Conservation (phyloP, 2,113 vertebrate genomes). For the Notothenia rossii region DNA sequence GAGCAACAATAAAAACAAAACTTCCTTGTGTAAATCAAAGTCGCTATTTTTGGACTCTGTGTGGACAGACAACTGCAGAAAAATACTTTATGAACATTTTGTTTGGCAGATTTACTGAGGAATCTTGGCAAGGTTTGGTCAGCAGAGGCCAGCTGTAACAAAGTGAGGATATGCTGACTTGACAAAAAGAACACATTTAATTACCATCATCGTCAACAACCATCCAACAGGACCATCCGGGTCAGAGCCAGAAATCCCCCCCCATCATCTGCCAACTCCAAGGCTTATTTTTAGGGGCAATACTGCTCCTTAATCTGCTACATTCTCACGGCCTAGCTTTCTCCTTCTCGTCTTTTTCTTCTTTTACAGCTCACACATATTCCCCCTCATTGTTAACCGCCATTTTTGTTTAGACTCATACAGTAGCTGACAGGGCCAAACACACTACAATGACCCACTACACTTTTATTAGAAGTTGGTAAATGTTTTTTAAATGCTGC, state of each 20-base stretch:
- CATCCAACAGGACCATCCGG: constrained; percentile 80
- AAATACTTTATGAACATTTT: constrained; percentile 84
- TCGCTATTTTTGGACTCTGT: constrained; percentile 76
- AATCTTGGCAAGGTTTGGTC: constrained; percentile 90
- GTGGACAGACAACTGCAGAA: constrained; percentile 67
- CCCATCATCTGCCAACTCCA: constrained; percentile 81
- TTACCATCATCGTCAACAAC: constrained; percentile 83
- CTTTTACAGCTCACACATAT: constrained; percentile 14
- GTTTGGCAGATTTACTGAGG: constrained; percentile 87
- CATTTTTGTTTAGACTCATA: not conserved
- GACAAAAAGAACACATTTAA: constrained; percentile 89
- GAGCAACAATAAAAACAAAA: constrained; percentile 59
- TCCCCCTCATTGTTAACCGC: constrained; percentile 11
- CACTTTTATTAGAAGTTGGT: no score
- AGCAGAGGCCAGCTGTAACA: constrained; percentile 88
- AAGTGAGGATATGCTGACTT: constrained; percentile 92
- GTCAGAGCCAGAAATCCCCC: constrained; percentile 80
- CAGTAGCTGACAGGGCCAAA: no score
- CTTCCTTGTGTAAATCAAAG: constrained; percentile 64
- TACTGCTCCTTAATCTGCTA: constrained; percentile 51
- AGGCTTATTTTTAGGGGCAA: constrained; percentile 83
- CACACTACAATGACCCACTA: no score
- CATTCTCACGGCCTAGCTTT: constrained; percentile 79
- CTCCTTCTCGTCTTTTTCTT: not conserved
- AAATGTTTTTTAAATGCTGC: no score